Conservation (phyloP, 1,140 invertebrate species). For the Physella acuta region DNA sequence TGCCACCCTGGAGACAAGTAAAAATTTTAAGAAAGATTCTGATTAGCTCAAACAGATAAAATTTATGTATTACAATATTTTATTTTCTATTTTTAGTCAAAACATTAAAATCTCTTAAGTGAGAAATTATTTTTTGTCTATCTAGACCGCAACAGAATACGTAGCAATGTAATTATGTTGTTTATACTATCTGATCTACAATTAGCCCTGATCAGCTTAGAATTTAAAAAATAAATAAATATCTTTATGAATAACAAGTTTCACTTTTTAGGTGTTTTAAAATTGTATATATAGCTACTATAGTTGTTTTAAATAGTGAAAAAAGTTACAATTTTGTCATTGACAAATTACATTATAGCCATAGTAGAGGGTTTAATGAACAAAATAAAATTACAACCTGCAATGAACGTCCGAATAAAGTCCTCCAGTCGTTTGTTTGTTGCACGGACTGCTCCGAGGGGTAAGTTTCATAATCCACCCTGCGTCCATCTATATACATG, state of each 20-base stretch:
- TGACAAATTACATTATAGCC: background rate
- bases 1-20: conserved; percentile 9
- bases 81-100: background rate
- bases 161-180: background rate
- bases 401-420: conserved; percentile 18
- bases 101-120: background rate
- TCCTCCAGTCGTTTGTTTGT: conserved; percentile 9
- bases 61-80: background rate
- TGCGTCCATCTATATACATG: conserved; percentile 47
- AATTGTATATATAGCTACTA: background rate
- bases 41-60: conserved; percentile 1
- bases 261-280: background rate
- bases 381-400: background rate
- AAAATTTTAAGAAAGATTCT: background rate
- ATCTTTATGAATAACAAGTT: too few relatives aligned
- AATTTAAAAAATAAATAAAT: too few relatives aligned
- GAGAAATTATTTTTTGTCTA: background rate
- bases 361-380: background rate
- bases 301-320: background rate
- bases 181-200: background rate
- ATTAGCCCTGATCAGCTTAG: too few relatives aligned
- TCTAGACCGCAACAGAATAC: background rate
- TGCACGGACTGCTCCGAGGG: conserved; percentile 23
- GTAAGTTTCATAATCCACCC: conserved; percentile 40
- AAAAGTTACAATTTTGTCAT: background rate